Percentiles rank a stretch among this genome's conserved stretches.
Evolutionary conservation across 2,797 vertebrate genomes (phyloP).

Genomic region (Rhinichthys osculus): DNA sequence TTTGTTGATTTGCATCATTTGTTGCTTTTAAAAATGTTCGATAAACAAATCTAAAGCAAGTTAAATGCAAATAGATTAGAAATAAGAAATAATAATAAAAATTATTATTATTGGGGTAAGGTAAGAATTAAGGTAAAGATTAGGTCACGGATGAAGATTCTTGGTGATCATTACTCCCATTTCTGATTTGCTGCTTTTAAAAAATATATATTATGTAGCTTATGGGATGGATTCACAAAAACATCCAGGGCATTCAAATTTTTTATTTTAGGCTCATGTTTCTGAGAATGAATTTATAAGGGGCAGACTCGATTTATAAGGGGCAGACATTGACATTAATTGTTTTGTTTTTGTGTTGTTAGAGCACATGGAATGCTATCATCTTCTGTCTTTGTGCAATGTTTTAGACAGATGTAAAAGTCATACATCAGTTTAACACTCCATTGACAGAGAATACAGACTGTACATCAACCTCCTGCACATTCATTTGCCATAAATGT

Average conservation of each 20-base stretch:
- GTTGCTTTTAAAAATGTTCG: neutral
- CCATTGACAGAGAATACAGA: neutral
- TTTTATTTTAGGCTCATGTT: neutral
- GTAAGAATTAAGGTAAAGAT: neutral
- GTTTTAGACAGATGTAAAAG: neutral
- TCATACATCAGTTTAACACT: conserved; percentile 15
- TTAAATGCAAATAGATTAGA: neutral
- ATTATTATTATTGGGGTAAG: too few relatives aligned
- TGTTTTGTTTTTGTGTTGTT: conserved; percentile 6
- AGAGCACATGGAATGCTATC: neutral
- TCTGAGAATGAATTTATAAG: neutral
- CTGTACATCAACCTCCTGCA: conserved; percentile 14
- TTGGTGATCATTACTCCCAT: neutral
- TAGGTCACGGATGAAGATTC: neutral
- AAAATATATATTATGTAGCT: neutral
- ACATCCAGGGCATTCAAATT: neutral
- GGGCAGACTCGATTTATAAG: neutral
- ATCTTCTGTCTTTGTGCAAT: neutral
- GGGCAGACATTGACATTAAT: neutral
- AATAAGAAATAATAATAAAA: neutral
- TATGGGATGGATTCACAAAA: neutral
- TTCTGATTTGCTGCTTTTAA: neutral
- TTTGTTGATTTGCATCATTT: neutral
- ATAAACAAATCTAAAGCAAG: neutral
- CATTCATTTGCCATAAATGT: conserved; percentile 40